Evolutionary conservation across 2,113 vertebrate genomes (phyloP).

Genomic region (Mola mola): DNA sequence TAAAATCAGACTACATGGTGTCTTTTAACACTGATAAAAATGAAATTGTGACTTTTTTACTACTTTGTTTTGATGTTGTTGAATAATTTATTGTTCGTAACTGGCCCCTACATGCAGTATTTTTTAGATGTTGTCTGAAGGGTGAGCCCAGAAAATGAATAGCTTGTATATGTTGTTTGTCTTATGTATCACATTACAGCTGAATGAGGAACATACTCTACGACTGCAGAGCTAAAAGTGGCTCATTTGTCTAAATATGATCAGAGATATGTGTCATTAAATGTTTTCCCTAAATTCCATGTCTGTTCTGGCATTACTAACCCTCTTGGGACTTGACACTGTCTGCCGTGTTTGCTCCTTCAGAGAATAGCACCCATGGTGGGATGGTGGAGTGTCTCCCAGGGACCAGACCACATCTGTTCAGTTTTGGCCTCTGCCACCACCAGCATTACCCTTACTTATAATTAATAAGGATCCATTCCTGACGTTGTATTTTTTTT

Average conservation of each 20-base stretch:
- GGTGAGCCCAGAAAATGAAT: background rate
- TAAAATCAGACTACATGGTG: slow-evolving; percentile 23
- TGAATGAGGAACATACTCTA: too few relatives aligned
- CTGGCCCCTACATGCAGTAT: background rate
- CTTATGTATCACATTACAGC: too few relatives aligned
- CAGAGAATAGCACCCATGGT: slow-evolving; percentile 43
- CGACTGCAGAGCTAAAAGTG: too few relatives aligned
- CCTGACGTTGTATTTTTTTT: slow-evolving; percentile 19
- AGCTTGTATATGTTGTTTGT: too few relatives aligned
- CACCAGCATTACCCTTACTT: slow-evolving; percentile 29
- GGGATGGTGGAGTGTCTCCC: slow-evolving; percentile 44
- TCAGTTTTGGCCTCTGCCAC: slow-evolving; percentile 51
- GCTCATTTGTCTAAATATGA: background rate
- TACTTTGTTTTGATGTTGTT: slow-evolving; percentile 9
- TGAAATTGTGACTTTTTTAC: slow-evolving; percentile 4
- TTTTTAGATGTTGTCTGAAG: slow-evolving; percentile 2
- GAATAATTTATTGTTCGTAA: slow-evolving; percentile 6
- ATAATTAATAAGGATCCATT: slow-evolving; percentile 47
- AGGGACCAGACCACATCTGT: slow-evolving; percentile 62
- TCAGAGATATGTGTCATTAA: background rate
- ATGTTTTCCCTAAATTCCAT: slow-evolving; percentile 41
- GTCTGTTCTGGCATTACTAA: slow-evolving; percentile 47
- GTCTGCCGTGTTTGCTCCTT: slow-evolving; percentile 42
- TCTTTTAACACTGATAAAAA: slow-evolving; percentile 18
- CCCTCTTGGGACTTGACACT: slow-evolving; percentile 45